phyloP scores from a whole-genome alignment of 2,113 vertebrate species.

The Merops nubicus region DNA sequence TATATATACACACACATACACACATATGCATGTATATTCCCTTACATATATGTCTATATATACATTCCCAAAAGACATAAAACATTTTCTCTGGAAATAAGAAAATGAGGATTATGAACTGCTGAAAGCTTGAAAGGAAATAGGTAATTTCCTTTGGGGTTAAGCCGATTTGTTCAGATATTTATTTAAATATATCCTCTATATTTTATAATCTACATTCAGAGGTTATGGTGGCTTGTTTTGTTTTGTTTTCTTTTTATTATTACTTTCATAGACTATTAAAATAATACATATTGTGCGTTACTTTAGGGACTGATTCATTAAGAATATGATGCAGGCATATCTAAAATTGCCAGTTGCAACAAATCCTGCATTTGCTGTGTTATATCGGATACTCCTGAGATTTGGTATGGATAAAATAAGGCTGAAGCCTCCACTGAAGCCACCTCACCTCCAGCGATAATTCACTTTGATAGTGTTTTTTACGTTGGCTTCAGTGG shows the following conservation, averaged over 20 bases:
- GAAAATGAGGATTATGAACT: conserved; percentile 32
- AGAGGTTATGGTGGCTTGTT: neutral
- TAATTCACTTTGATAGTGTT: neutral
- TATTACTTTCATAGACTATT: conserved; percentile 17
- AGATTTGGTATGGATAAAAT: conserved; percentile 21
- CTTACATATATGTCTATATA: conserved; percentile 38
- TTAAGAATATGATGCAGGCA: neutral
- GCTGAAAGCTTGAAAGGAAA: conserved; percentile 33
- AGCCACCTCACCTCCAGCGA: neutral
- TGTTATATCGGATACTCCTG: neutral
- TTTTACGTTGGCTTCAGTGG: neutral
- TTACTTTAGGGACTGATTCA: conserved; percentile 38
- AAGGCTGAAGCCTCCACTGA: conserved; percentile 24
- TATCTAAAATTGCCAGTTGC: neutral
- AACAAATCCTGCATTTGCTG: neutral
- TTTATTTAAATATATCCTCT: conserved; percentile 3
- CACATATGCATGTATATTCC: neutral
- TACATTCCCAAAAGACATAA: conserved; percentile 47
- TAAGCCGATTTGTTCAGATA: neutral
- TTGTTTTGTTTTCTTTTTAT: neutral
- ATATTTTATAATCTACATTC: conserved; percentile 38
- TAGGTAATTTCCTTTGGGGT: neutral
- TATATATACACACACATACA: neutral
- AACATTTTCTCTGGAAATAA: neutral
- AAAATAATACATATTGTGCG: conserved; percentile 28